Conservation (phyloP, 1,140 invertebrate genomes). For the Penaeus chinensis region DNA sequence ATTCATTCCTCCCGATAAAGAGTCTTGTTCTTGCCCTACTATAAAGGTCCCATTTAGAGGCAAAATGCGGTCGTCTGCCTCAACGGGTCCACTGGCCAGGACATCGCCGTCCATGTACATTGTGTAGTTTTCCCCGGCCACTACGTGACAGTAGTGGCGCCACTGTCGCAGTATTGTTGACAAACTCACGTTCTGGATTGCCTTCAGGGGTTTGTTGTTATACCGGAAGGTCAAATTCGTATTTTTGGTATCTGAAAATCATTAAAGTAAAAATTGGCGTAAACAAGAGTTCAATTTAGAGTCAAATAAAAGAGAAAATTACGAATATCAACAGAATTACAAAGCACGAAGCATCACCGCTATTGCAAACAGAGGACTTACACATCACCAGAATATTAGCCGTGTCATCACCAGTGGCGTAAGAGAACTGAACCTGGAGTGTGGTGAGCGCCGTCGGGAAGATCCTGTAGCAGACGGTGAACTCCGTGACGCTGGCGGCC, state of each 20-base stretch:
- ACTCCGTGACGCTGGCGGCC: not conserved
- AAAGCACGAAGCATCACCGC: not conserved
- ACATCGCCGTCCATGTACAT: slow-evolving; percentile 17
- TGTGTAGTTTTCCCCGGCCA: slow-evolving; percentile 27
- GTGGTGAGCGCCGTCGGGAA: slow-evolving; percentile 21
- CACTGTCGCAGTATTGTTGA: not conserved
- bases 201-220: slow-evolving; percentile 23
- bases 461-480: not conserved
- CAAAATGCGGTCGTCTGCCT: slow-evolving; percentile 10
- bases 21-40: slow-evolving; percentile 15
- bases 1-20: not conserved
- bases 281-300: too few species aligned
- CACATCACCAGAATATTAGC: slow-evolving; percentile 7
- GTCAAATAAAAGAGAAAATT: too few species aligned
- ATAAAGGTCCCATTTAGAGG: slow-evolving; percentile 20
- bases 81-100: not conserved
- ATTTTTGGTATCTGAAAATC: not conserved
- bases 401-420: not conserved
- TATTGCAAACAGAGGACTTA: not conserved
- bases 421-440: slow-evolving; percentile 5
- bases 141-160: slow-evolving; percentile 36
- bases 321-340: not conserved
- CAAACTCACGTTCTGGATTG: not conserved
- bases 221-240: slow-evolving; percentile 6
- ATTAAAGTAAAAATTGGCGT: not conserved